A percentile compares a stretch with the other conserved stretches of the same genome.
These are phyloP conservation scores for Andricus quercusramuli DNA, from an alignment of 2,888 invertebrate species.

Conservation along the genomic window DNA sequence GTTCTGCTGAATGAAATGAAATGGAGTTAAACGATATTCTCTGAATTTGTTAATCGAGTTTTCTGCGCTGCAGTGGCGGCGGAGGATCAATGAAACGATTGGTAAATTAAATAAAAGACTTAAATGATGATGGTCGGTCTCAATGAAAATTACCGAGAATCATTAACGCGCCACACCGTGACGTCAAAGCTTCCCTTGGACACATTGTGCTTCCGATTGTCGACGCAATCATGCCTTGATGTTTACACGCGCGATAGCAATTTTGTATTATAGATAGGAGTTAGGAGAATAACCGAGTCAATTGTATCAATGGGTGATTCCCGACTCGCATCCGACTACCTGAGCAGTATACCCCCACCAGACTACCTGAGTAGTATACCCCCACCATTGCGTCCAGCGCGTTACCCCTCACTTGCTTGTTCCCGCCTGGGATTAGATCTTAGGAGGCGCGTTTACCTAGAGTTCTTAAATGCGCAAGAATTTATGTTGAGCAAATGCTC, in stretches of 20 bases:
- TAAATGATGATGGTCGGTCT: slow-evolving; percentile 36
- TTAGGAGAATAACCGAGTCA: neutral
- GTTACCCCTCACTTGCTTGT: no score
- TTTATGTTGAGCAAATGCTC: no score
- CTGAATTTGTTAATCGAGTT: slow-evolving; percentile 46
- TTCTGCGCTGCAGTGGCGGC: slow-evolving; percentile 21
- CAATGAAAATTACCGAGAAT: slow-evolving; percentile 49
- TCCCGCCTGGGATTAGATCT: no score
- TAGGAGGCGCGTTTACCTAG: no score
- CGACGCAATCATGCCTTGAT: neutral
- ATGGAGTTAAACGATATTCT: slow-evolving; percentile 12
- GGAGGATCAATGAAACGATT: slow-evolving; percentile 46
- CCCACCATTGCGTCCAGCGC: no score
- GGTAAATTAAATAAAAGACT: slow-evolving; percentile 40
- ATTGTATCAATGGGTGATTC: neutral
- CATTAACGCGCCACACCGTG: slow-evolving; percentile 39
- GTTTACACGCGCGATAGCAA: no score
- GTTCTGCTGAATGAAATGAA: neutral
- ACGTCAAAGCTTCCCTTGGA: slow-evolving; percentile 20
- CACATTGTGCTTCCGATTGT: slow-evolving; percentile 20
- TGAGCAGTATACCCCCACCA: no score
- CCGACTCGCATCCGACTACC: no score
- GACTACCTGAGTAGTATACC: no score
- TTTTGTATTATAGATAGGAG: no score
- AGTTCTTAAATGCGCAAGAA: no score